Conservation (phyloP, 2,888 invertebrate species). For the Suillia variegata region DNA sequence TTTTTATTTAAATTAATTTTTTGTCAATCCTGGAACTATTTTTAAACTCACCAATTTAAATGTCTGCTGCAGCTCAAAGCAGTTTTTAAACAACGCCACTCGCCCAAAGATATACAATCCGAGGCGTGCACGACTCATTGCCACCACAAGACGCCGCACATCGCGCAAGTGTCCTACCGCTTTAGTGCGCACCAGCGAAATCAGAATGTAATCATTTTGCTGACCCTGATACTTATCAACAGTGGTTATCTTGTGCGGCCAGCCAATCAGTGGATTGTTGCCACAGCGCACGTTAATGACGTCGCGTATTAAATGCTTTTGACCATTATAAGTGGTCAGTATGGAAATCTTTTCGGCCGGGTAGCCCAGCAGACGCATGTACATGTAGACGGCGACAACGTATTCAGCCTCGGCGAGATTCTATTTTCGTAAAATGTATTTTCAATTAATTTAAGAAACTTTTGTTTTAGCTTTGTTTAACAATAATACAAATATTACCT, state of each 20-base stretch:
- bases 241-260: conserved; percentile 90
- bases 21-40: not conserved
- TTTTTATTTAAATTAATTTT: not conserved
- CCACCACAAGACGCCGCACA: conserved; percentile 94
- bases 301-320: conserved; percentile 95
- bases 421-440: too few relatives aligned
- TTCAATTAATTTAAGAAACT: conserved; percentile 14
- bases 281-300: conserved; percentile 93
- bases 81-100: conserved; percentile 91
- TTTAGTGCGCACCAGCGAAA: conserved; percentile 93
- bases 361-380: conserved; percentile 96
- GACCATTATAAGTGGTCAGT: conserved; percentile 98
- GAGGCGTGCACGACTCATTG: conserved; percentile 95
- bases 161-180: conserved; percentile 98
- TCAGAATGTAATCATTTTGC: conserved; percentile 97
- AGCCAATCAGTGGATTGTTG: conserved; percentile 91
- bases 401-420: conserved; percentile 92
- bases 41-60: conserved; percentile 76
- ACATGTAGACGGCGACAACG: conserved; percentile 97
- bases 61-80: conserved; percentile 94
- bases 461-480: not conserved
- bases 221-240: conserved; percentile 99
- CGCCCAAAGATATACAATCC: conserved; percentile 96
- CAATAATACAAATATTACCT: conserved; percentile 64
- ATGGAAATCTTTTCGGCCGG: conserved; percentile 96